A percentile compares a stretch with the other conserved stretches of the same genome.
Conservation (phyloP, 2,888 invertebrate genomes). For the Tinea semifulvella region DNA sequence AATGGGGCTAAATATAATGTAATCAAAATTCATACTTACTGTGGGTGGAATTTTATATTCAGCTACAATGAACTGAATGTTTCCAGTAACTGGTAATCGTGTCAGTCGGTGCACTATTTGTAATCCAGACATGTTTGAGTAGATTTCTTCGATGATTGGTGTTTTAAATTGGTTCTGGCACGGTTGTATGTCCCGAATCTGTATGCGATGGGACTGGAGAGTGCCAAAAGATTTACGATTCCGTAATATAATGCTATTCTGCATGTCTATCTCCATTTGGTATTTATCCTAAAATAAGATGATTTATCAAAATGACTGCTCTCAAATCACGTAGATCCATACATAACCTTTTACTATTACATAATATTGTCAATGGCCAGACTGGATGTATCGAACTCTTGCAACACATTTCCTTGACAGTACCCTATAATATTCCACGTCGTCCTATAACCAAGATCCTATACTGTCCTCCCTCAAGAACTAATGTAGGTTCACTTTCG, state of each 20-base stretch:
- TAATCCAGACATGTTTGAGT: conserved; percentile 24
- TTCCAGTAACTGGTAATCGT: conserved; percentile 63
- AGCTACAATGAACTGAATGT: conserved; percentile 63
- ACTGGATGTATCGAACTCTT: no score
- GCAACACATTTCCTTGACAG: no score
- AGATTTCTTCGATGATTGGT: conserved; percentile 72
- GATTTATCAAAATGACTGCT: neutral
- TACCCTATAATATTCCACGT: no score
- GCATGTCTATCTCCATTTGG: conserved; percentile 71
- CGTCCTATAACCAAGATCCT: no score
- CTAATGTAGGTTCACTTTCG: no score
- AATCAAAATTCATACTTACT: conserved; percentile 41
- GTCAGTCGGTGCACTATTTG: conserved; percentile 67
- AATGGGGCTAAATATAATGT: no score
- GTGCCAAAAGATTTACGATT: conserved; percentile 79
- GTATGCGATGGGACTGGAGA: conserved; percentile 77
- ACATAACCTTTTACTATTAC: no score
- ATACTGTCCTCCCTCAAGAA: no score
- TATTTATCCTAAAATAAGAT: conserved; percentile 79
- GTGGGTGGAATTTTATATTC: conserved; percentile 70
- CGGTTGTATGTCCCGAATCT: conserved; percentile 71
- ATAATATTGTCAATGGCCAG: no score
- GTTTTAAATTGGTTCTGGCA: conserved; percentile 36
- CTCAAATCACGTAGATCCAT: no score
- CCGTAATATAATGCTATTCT: conserved; percentile 73